phyloP scores from a whole-genome alignment of 2,113 vertebrate species.

The Taxidea taxus region DNA sequence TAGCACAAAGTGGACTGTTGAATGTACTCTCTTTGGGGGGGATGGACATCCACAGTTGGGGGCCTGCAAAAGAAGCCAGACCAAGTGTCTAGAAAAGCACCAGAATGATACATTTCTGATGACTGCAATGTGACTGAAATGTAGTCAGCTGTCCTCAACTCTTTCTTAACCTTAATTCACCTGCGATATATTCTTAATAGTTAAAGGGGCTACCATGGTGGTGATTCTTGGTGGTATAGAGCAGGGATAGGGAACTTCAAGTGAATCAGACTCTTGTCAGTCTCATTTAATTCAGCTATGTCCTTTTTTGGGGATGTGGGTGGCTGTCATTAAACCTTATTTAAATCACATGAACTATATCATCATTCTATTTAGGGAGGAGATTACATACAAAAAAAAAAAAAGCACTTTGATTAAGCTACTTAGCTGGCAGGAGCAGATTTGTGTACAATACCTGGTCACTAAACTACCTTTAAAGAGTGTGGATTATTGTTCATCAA shows the following conservation, averaged over 20 bases:
- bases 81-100: neutral
- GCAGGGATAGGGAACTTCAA: neutral
- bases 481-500: neutral
- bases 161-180: neutral
- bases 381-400: neutral
- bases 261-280: neutral
- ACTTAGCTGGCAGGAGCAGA: neutral
- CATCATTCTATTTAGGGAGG: neutral
- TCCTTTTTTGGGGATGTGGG: neutral
- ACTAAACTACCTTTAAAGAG: neutral
- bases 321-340: neutral
- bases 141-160: neutral
- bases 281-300: neutral
- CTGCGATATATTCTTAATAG: neutral
- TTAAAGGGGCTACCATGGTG: neutral
- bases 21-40: accelerated
- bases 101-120: neutral
- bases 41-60: neutral
- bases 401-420: neutral
- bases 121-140: neutral
- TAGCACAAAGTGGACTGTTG: neutral
- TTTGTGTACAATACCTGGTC: neutral
- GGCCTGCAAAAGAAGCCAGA: neutral
- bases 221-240: neutral
- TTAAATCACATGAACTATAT: neutral